phyloP scores from a whole-genome alignment of 2,888 invertebrate genomes.

The Pocota personata region DNA sequence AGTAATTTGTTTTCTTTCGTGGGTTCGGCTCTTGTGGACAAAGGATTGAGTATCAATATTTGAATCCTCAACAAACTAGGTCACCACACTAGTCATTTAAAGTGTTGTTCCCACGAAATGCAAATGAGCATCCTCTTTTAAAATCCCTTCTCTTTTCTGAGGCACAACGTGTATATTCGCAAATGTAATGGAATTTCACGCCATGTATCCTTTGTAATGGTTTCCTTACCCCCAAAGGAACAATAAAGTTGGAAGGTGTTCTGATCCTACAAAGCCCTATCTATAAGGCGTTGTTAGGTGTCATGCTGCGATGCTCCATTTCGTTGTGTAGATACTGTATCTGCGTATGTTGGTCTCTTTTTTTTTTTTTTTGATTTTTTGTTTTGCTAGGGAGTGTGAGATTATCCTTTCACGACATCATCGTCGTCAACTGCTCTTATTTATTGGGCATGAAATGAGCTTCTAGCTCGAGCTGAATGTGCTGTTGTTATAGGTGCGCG shows the following conservation, averaged over 20 bases:
- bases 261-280: slow-evolving; percentile 43
- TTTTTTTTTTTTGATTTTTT: background rate
- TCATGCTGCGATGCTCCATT: slow-evolving; percentile 50
- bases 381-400: slow-evolving; percentile 18
- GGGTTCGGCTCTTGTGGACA: slow-evolving; percentile 25
- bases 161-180: slow-evolving; percentile 9
- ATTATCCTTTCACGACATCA: slow-evolving; percentile 69
- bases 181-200: slow-evolving; percentile 60
- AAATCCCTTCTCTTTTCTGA: background rate
- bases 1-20: slow-evolving; percentile 30
- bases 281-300: slow-evolving; percentile 26
- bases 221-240: slow-evolving; percentile 48
- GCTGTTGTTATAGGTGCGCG: slow-evolving; percentile 24
- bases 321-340: background rate
- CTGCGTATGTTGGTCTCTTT: background rate
- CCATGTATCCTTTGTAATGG: slow-evolving; percentile 50
- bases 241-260: slow-evolving; percentile 57
- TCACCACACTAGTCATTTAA: slow-evolving; percentile 8
- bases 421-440: slow-evolving; percentile 62
- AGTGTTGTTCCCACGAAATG: background rate
- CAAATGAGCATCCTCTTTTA: slow-evolving; percentile 22
- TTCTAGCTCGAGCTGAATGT: slow-evolving; percentile 44
- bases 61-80: slow-evolving; percentile 29
- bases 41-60: slow-evolving; percentile 32
- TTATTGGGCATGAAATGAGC: slow-evolving; percentile 72